Conservation (phyloP, 2,797 vertebrate genomes). For the Hipposideros larvatus region DNA sequence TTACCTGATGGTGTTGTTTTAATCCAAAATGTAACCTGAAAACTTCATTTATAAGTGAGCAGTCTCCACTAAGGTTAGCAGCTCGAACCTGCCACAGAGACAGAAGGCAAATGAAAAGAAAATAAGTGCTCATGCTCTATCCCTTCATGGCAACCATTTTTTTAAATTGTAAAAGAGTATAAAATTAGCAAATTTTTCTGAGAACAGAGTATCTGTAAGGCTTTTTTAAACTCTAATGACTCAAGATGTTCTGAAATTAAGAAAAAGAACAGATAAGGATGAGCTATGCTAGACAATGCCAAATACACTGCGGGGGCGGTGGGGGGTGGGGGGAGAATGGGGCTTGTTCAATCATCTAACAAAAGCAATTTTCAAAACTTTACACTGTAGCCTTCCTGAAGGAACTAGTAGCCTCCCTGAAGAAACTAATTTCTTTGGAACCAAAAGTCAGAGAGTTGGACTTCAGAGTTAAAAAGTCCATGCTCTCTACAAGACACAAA, state of each 20-base stretch:
- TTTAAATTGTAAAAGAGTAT: neutral
- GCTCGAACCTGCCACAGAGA: conserved; percentile 93
- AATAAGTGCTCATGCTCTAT: neutral
- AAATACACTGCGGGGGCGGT: neutral
- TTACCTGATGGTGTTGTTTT: conserved; percentile 97
- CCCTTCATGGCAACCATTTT: neutral
- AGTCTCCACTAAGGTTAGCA: conserved; percentile 98
- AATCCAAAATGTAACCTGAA: conserved; percentile 94
- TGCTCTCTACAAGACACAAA: neutral
- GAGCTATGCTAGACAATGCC: neutral
- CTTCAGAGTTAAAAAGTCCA: neutral
- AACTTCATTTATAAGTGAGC: conserved; percentile 93
- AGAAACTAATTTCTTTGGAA: conserved; percentile 13
- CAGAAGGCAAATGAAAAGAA: conserved; percentile 34
- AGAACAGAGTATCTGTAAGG: neutral
- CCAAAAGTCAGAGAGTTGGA: neutral
- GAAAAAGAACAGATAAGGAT: neutral
- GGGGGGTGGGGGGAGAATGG: neutral
- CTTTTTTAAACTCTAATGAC: conserved; percentile 8
- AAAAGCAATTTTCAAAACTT: conserved; percentile 37
- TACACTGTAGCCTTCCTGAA: neutral
- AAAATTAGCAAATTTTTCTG: conserved; percentile 41
- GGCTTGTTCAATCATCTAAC: neutral
- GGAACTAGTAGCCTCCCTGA: neutral
- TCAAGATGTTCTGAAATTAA: neutral